Conservation (phyloP, 2,888 invertebrate genomes). For the Drosophila planitibia region DNA sequence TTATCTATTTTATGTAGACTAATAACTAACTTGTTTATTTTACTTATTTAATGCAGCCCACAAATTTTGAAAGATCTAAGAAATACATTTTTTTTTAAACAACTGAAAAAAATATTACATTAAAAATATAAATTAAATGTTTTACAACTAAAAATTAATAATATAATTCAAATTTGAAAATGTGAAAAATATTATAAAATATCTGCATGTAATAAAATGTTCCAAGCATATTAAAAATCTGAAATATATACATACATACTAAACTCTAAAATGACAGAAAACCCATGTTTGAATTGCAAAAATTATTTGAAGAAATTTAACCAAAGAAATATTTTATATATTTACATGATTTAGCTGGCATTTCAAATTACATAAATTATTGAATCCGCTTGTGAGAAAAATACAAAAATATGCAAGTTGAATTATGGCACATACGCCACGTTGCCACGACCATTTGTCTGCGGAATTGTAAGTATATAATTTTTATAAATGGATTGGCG, state of each 20-base stretch:
- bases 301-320: background rate
- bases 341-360: background rate
- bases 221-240: background rate
- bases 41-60: background rate
- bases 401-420: background rate
- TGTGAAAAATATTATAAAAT: background rate
- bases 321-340: background rate
- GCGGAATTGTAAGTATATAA: background rate
- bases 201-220: background rate
- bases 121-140: rapidly evolving
- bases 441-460: background rate
- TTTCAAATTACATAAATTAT: background rate
- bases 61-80: background rate
- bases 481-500: background rate
- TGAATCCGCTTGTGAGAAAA: background rate
- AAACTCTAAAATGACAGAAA: background rate
- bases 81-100: background rate
- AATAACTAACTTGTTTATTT: background rate
- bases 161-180: background rate
- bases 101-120: rapidly evolving
- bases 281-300: background rate
- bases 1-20: background rate
- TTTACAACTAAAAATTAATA: background rate
- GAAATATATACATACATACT: background rate
- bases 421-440: slow-evolving; percentile 20